Percentiles rank a stretch among this genome's conserved stretches.
Conservation (phyloP, 2,888 invertebrate genomes). For the Palloptera scutellata region DNA sequence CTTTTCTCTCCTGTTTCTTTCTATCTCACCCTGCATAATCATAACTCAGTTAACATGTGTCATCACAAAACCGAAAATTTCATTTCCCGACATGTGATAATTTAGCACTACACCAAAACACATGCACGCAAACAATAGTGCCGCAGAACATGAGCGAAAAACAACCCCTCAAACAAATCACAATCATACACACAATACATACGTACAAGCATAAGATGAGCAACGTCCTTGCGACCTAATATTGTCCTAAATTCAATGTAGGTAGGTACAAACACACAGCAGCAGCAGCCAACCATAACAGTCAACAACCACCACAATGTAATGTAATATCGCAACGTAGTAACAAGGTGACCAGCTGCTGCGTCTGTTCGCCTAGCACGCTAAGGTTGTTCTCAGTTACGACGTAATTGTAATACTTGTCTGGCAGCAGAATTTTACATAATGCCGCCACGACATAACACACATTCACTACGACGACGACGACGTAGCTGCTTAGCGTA, state of each 20-base stretch:
- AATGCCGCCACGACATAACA: neutral
- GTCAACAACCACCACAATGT: slow-evolving; percentile 41
- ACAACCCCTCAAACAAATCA: slow-evolving; percentile 17
- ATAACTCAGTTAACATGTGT: neutral
- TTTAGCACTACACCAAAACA: neutral
- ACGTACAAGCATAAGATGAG: too few species aligned
- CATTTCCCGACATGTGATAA: neutral
- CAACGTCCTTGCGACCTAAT: slow-evolving; percentile 24
- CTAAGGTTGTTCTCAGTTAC: slow-evolving; percentile 65
- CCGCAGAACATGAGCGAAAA: neutral
- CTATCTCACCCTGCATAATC: neutral
- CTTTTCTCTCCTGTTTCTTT: too few species aligned
- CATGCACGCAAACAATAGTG: neutral
- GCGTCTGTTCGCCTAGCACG: slow-evolving; percentile 54
- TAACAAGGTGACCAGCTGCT: slow-evolving; percentile 42
- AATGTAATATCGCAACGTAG: slow-evolving; percentile 50
- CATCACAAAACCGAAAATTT: too few species aligned
- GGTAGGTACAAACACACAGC: slow-evolving; percentile 14
- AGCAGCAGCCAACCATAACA: neutral
- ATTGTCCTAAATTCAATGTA: slow-evolving; percentile 21
- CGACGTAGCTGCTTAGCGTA: too few species aligned
- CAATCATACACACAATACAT: too few species aligned
- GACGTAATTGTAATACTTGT: slow-evolving; percentile 61
- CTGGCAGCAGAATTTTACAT: slow-evolving; percentile 9
- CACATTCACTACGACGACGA: neutral